Base-by-base conservation (phyloP, 2,797 vertebrate genomes). In the Euphonia xanthogaster region DNA sequence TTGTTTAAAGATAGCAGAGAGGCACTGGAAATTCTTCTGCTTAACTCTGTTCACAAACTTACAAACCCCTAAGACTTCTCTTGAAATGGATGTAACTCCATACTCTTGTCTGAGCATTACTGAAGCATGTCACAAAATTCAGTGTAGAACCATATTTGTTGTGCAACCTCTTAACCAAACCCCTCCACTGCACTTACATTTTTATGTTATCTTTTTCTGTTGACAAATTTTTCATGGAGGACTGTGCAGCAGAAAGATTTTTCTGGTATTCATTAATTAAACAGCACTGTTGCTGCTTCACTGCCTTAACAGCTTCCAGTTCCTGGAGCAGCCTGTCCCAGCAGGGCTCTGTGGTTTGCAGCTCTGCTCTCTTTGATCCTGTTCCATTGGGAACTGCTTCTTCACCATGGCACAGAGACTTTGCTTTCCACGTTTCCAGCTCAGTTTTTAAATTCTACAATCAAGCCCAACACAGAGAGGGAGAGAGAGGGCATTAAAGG, bases 301-400 rank as follows among this genome's bases (percentile, higher is more conserved):
- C 94, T 92, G 98, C 97, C 91, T 98, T 97, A 15, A 98, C 79
- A 40, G 97, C 94, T 7, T 79, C 92, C 35, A 98, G 97, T 31
- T 98, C 98, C 92, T 98, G 98, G 67, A 98, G 98, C 21, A 98
- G 97, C 40, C 48, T 88, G 25, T 93, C 98, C 98, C 98, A 98
- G 83, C 96, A 97, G 35, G 93, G 53, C n/a, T 97, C 96, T 1
- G 7, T 1, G 15, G 19, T 63, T 27, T 83, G 63, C 51, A 68
- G 62, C 47, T 67, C 51, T 82, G 96, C 73, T 54, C 89, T 6
- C 0, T 94, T 87, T 3, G 72, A 42, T 91, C 97, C 97, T 37
- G 61, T 35, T 65, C 78, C 25, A 8, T 18, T 77, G 37, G 84
- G 71, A 78, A 84, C 77, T 1, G 78, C 57, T 21, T 74, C 97